A percentile compares a stretch with the other conserved stretches of the same genome.
These are phyloP conservation scores for Neoscelio sp. DNA, from an alignment of 2,888 invertebrate species.

Conservation along the genomic window DNA sequence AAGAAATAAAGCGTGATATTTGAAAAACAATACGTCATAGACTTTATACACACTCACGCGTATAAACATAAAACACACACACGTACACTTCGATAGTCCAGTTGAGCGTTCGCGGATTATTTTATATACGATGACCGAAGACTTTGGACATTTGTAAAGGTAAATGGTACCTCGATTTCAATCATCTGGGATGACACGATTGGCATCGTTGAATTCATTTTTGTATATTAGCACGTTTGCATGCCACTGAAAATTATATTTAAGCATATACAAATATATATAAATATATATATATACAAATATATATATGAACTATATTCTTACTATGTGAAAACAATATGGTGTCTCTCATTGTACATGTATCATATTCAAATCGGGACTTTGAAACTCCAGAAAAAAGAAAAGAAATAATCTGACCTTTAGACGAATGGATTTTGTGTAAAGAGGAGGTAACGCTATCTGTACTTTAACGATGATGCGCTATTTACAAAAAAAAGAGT, in stretches of 20 bases:
- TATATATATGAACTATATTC: conserved; percentile 73
- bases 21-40: not conserved
- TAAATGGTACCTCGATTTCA: conserved; percentile 46
- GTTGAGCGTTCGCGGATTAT: conserved; percentile 41
- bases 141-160: conserved; percentile 19
- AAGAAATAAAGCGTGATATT: conserved; percentile 31
- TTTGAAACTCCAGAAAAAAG: too few relatives aligned
- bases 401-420: too few relatives aligned
- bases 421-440: too few relatives aligned
- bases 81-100: conserved; percentile 23
- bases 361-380: conserved; percentile 77
- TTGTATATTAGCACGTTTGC: conserved; percentile 71
- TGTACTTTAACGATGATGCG: too few relatives aligned
- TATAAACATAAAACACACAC: too few relatives aligned
- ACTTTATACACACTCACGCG: too few relatives aligned
- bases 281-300: conserved; percentile 23
- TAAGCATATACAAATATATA: conserved; percentile 70
- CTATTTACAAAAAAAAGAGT: too few relatives aligned
- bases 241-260: conserved; percentile 76
- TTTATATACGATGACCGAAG: conserved; percentile 47
- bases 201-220: conserved; percentile 61
- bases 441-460: conserved; percentile 59
- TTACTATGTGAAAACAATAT: conserved; percentile 79
- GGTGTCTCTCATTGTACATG: conserved; percentile 80
- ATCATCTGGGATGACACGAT: conserved; percentile 46